These are phyloP conservation scores for Acrobasis suavella DNA, from an alignment of 2,888 invertebrate species.

Conservation along the genomic window DNA sequence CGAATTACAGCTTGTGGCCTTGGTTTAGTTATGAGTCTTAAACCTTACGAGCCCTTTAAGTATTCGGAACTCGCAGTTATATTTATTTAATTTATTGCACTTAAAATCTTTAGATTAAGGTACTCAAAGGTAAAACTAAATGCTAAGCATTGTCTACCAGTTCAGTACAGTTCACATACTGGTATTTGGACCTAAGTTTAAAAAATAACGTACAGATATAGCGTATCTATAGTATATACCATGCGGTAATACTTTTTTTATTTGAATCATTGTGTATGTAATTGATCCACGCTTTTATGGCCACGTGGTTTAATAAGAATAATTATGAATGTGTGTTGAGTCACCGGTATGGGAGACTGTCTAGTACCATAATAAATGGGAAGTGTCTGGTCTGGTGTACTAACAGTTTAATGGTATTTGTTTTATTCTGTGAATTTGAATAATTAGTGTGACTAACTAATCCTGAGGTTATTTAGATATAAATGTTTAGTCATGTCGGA, in stretches of 20 bases:
- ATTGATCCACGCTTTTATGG: background rate
- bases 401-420: constrained; percentile 13
- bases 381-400: constrained; percentile 15
- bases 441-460: constrained; percentile 10
- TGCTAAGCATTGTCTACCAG: too few relatives aligned
- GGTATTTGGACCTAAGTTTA: too few relatives aligned
- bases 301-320: constrained; percentile 6
- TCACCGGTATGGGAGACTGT: constrained; percentile 16
- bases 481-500: background rate
- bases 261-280: background rate
- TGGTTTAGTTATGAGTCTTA: too few relatives aligned
- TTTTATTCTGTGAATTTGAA: constrained; percentile 8
- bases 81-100: too few relatives aligned
- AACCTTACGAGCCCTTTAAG: too few relatives aligned
- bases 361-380: constrained; percentile 20
- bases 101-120: too few relatives aligned
- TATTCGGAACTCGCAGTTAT: too few relatives aligned
- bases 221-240: too few relatives aligned
- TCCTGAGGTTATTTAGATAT: background rate
- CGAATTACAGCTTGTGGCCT: too few relatives aligned
- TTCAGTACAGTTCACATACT: too few relatives aligned
- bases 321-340: constrained; percentile 4
- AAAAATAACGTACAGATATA: too few relatives aligned
- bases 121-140: too few relatives aligned
- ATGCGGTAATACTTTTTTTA: background rate